phyloP scores from a whole-genome alignment of 2,797 vertebrate genomes.

The Monodelphis domestica region DNA sequence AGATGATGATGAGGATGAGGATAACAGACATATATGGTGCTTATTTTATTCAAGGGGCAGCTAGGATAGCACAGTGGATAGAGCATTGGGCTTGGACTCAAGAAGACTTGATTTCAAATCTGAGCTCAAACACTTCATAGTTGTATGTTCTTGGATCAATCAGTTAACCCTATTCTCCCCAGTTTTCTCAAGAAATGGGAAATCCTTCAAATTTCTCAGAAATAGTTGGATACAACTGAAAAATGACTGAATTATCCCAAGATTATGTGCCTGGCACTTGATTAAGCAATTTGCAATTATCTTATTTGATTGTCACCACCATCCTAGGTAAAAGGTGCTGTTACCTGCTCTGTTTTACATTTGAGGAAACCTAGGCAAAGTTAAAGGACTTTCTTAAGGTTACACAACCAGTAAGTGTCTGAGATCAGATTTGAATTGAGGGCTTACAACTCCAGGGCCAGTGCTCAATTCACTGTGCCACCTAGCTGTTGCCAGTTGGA shows the following conservation, averaged over 20 bases:
- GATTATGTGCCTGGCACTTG: neutral
- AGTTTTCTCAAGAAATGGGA: neutral
- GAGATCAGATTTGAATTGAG: neutral
- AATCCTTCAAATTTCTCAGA: no score
- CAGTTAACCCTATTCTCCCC: neutral
- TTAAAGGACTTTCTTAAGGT: neutral
- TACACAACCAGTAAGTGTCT: neutral
- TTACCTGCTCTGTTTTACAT: neutral
- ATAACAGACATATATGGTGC: neutral
- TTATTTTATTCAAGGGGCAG: neutral
- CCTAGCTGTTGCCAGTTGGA: neutral
- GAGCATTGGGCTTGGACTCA: neutral
- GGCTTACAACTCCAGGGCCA: neutral
- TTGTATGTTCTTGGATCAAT: neutral
- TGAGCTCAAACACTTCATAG: neutral
- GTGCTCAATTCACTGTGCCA: neutral
- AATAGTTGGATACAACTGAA: neutral
- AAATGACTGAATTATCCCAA: neutral
- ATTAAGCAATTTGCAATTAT: neutral
- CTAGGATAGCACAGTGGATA: neutral
- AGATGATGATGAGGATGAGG: no score
- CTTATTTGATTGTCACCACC: neutral
- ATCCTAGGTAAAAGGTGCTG: no score
- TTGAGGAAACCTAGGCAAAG: neutral
- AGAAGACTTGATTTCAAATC: neutral